A percentile compares a stretch with the other conserved stretches of the same genome.
Conservation (phyloP, 2,888 invertebrate genomes). For the Sesia bembeciformis region DNA sequence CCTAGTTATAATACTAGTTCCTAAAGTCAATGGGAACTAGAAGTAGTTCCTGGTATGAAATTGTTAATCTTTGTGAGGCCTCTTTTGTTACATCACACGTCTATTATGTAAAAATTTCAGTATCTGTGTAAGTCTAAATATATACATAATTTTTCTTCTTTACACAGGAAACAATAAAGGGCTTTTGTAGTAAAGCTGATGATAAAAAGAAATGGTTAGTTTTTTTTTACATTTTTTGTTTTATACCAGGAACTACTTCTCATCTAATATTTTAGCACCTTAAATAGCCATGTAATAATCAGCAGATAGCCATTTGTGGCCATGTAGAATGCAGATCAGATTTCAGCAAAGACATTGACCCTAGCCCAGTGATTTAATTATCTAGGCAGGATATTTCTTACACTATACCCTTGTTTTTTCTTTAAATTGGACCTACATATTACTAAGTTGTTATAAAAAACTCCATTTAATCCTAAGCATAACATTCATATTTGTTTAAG, state of each 20-base stretch:
- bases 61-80: conserved; percentile 10
- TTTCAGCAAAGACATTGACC: too few species aligned
- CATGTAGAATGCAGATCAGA: not conserved
- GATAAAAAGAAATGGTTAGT: conserved; percentile 57
- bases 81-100: conserved; percentile 19
- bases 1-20: too few species aligned
- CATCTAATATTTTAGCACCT: not conserved
- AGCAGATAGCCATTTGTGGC: not conserved
- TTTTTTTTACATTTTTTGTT: conserved; percentile 18
- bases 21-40: too few species aligned
- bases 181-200: conserved; percentile 36
- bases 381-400: too few species aligned
- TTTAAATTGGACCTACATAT: too few species aligned
- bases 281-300: not conserved
- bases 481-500: too few species aligned
- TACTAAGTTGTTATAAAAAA: too few species aligned
- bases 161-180: conserved; percentile 40
- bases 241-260: conserved; percentile 40
- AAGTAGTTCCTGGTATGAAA: not conserved
- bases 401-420: too few species aligned
- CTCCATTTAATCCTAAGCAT: too few species aligned
- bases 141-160: conserved; percentile 9
- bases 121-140: not conserved
- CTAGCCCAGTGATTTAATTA: too few species aligned
- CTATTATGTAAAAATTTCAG: conserved; percentile 1